Evolutionary conservation across 2,888 invertebrate genomes (phyloP).

Genomic region (Pachycephus smyrnensis): DNA sequence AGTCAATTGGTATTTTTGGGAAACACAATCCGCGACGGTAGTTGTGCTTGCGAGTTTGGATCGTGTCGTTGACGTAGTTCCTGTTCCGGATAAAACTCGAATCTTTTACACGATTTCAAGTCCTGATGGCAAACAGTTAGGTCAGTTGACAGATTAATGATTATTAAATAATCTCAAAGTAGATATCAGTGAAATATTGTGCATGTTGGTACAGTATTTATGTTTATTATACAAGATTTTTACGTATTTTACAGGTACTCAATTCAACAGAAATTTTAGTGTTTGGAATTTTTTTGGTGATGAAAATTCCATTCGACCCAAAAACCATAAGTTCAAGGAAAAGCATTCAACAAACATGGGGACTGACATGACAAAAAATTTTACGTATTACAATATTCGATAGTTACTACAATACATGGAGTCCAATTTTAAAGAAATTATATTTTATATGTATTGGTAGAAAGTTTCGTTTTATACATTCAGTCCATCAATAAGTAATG

Average conservation of each 20-base stretch:
- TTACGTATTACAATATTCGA: constrained; percentile 33
- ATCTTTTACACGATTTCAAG: constrained; percentile 46
- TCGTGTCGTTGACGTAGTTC: constrained; percentile 48
- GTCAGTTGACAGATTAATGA: constrained; percentile 33
- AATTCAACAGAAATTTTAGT: constrained; percentile 31
- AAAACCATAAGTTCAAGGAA: not conserved
- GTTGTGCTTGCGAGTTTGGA: constrained; percentile 49
- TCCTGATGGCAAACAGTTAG: constrained; percentile 46
- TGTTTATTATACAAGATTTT: not conserved
- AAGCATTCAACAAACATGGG: not conserved
- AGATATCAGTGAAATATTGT: constrained; percentile 1
- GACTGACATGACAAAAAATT: constrained; percentile 22
- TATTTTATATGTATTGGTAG: not conserved
- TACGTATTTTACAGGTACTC: constrained; percentile 34
- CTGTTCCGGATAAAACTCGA: constrained; percentile 27
- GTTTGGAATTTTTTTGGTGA: constrained; percentile 54
- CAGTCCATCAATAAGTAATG: not conserved
- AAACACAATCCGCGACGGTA: constrained; percentile 34
- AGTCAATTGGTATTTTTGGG: constrained; percentile 51
- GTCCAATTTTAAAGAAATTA: not conserved
- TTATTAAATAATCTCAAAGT: not conserved
- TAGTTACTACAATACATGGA: constrained; percentile 7
- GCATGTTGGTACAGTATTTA: constrained; percentile 1
- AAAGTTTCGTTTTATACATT: not conserved
- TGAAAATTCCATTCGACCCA: constrained; percentile 14